phyloP scores from a whole-genome alignment of 2,888 invertebrate genomes.

The Prosapia bicincta region DNA sequence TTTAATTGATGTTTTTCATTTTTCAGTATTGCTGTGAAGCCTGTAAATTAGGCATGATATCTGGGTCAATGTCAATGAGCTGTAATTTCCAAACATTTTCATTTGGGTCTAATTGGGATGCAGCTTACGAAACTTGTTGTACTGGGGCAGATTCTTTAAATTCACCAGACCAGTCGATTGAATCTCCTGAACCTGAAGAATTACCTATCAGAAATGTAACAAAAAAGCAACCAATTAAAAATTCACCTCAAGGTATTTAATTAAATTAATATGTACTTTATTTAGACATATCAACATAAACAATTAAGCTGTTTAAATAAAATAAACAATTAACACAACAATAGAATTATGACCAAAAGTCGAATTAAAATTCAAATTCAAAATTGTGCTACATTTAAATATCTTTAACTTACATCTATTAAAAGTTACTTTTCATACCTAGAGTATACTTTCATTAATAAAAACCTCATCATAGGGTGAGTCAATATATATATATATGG shows the following conservation, averaged over 20 bases:
- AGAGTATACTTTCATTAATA: no score
- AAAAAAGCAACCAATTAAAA: neutral
- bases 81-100: conserved; percentile 49
- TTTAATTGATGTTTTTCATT: neutral
- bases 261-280: no score
- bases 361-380: no score
- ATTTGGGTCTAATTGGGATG: conserved; percentile 57
- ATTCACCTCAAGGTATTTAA: neutral
- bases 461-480: no score
- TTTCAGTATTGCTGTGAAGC: conserved; percentile 59
- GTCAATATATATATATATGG: no score
- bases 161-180: neutral
- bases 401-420: no score
- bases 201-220: neutral
- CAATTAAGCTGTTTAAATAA: no score
- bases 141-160: conserved; percentile 43
- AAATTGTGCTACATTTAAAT: no score
- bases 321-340: no score
- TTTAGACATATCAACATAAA: no score
- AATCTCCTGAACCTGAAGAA: neutral
- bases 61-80: conserved; percentile 45
- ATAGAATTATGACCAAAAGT: no score
- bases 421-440: no score
- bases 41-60: conserved; percentile 53
- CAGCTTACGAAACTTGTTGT: conserved; percentile 61